Evolutionary conservation across 2,888 invertebrate species (phyloP).

Genomic region (Xestoiulus laeticollis): DNA sequence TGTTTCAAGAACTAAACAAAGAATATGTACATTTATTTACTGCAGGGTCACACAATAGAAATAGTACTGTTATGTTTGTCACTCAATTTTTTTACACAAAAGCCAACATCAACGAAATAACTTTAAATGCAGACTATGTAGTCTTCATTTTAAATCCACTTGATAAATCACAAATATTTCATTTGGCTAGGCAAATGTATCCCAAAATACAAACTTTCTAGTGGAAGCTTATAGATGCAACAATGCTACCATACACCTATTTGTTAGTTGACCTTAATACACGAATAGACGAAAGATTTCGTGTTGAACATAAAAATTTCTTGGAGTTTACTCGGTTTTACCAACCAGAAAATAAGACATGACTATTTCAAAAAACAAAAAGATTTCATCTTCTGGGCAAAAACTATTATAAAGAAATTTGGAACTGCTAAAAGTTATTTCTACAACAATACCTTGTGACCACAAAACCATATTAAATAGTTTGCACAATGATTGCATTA

Average conservation of each 20-base stretch:
- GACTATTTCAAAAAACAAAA: neutral
- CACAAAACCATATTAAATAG: neutral
- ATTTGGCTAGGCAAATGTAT: slow-evolving; percentile 48
- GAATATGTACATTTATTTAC: slow-evolving; percentile 52
- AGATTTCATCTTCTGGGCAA: neutral
- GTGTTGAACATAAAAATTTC: neutral
- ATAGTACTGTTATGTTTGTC: slow-evolving; percentile 53
- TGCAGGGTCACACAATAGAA: slow-evolving; percentile 53
- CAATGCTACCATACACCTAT: slow-evolving; percentile 48
- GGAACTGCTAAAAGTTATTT: neutral
- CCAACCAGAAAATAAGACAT: neutral
- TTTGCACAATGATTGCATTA: neutral
- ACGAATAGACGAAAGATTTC: slow-evolving; percentile 10
- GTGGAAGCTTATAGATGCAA: slow-evolving; percentile 50
- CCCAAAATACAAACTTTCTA: slow-evolving; percentile 34
- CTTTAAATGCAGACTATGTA: slow-evolving; percentile 51
- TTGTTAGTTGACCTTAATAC: slow-evolving; percentile 51
- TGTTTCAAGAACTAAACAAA: neutral
- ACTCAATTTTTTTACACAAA: slow-evolving; percentile 53
- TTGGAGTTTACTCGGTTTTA: neutral
- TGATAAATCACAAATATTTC: slow-evolving; percentile 32
- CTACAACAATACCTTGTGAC: neutral
- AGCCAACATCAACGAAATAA: slow-evolving; percentile 51
- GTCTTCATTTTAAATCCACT: slow-evolving; percentile 49
- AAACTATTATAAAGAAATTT: neutral